These are phyloP conservation scores for Australoheros scitulus DNA, from an alignment of 2,113 vertebrate genomes.

Conservation along the genomic window DNA sequence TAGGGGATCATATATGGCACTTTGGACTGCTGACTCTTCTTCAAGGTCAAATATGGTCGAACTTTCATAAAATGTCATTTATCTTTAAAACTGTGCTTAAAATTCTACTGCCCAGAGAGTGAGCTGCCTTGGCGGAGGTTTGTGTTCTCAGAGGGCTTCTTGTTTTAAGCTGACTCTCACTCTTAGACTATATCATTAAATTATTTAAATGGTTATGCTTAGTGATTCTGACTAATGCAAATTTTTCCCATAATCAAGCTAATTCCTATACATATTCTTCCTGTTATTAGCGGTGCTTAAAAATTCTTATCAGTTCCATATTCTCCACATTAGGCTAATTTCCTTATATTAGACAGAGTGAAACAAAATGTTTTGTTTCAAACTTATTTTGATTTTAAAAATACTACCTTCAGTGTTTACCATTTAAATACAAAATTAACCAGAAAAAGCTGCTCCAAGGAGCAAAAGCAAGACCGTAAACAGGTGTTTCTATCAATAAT, in stretches of 20 bases:
- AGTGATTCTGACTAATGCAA: neutral
- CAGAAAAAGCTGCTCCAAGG: neutral
- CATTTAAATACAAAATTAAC: neutral
- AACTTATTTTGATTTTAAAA: neutral
- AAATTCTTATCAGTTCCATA: neutral
- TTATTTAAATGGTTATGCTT: neutral
- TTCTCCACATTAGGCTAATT: neutral
- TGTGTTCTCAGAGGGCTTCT: too few species aligned
- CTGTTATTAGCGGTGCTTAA: neutral
- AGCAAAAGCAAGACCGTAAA: slow-evolving; percentile 42
- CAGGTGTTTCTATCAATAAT: slow-evolving; percentile 67
- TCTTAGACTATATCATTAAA: neutral
- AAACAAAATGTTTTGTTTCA: neutral
- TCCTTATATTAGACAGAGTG: neutral
- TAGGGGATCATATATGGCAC: too few species aligned
- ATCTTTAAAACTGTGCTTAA: too few species aligned
- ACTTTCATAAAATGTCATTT: too few species aligned
- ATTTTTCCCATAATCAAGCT: neutral
- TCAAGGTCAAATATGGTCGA: too few species aligned
- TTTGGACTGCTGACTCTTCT: too few species aligned
- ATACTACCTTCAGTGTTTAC: neutral
- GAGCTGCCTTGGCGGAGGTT: too few species aligned
- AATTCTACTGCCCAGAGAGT: too few species aligned
- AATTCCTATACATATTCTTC: neutral
- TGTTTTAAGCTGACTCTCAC: neutral